Conservation (phyloP, 1,140 invertebrate genomes). For the Atta cephalotes region DNA sequence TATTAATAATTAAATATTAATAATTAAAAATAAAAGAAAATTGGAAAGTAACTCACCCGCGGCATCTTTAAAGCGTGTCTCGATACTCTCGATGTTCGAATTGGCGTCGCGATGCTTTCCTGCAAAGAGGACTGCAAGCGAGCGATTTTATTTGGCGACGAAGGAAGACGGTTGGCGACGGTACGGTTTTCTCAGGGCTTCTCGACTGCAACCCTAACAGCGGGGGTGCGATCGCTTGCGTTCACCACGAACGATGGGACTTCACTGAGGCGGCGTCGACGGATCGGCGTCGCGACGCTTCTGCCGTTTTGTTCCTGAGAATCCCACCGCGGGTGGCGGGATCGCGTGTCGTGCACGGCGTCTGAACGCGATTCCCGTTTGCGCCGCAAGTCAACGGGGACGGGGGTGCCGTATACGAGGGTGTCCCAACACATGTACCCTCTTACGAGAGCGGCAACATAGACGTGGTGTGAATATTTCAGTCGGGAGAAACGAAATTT, state of each 20-base stretch:
- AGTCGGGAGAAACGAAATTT: not conserved
- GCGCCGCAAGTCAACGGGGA: not conserved
- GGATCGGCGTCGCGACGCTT: constrained; percentile 70
- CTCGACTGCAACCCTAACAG: constrained; percentile 46
- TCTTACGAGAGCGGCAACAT: not conserved
- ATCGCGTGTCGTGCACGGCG: constrained; percentile 72
- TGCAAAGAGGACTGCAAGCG: not conserved
- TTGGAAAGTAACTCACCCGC: constrained; percentile 74
- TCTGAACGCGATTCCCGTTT: constrained; percentile 67
- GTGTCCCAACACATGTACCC: constrained; percentile 15
- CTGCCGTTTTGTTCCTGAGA: constrained; percentile 58
- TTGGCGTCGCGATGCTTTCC: not conserved
- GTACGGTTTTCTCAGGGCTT: constrained; percentile 76
- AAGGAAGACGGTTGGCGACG: constrained; percentile 74
- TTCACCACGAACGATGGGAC: constrained; percentile 76
- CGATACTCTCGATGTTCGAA: not conserved
- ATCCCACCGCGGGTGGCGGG: constrained; percentile 44
- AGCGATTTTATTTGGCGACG: constrained; percentile 6
- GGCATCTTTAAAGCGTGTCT: constrained; percentile 72
- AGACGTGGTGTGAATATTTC: constrained; percentile 1
- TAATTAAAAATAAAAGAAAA: not conserved
- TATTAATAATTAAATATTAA: no score
- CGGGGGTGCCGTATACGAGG: constrained; percentile 27
- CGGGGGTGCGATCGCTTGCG: constrained; percentile 66
- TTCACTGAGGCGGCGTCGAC: constrained; percentile 75